Percentiles rank a stretch among this genome's conserved stretches.
Conservation (phyloP, 2,113 vertebrate genomes). For the Bufo bufo region DNA sequence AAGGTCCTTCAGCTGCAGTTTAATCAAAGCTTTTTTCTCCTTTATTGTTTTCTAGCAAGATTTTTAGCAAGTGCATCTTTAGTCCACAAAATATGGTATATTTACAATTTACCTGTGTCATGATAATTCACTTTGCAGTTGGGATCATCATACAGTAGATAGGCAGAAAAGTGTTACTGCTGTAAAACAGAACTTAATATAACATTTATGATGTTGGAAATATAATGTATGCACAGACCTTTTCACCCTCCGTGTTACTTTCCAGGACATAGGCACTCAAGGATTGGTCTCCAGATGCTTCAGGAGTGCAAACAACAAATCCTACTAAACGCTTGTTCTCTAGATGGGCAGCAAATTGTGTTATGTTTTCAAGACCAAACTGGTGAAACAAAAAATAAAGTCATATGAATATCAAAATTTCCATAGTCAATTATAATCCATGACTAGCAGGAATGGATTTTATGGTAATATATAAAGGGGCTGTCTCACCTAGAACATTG, state of each 20-base stretch:
- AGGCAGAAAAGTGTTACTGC: not conserved
- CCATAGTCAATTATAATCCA: too few relatives aligned
- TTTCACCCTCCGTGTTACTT: constrained; percentile 97
- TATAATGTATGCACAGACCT: constrained; percentile 73
- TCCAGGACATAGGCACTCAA: constrained; percentile 90
- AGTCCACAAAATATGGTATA: too few relatives aligned
- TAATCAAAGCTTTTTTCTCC: too few relatives aligned
- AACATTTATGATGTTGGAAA: too few relatives aligned
- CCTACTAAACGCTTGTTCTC: constrained; percentile 93
- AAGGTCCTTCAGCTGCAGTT: too few relatives aligned
- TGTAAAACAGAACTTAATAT: too few relatives aligned
- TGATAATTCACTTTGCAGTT: not conserved
- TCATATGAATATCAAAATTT: not conserved
- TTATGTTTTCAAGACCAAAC: constrained; percentile 89
- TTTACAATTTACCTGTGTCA: not conserved
- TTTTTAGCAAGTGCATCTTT: too few relatives aligned
- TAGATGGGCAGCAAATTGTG: constrained; percentile 91
- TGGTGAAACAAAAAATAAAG: constrained; percentile 65
- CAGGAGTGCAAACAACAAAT: constrained; percentile 82
- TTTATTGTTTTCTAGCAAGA: too few relatives aligned
- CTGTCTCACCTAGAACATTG: too few relatives aligned
- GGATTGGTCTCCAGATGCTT: constrained; percentile 74
- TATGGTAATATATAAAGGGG: too few relatives aligned
- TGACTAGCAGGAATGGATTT: too few relatives aligned
- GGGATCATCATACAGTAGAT: not conserved